Percentiles rank a stretch among this genome's conserved stretches.
These are phyloP conservation scores for Eueides isabella DNA, from an alignment of 1,140 invertebrate genomes.

Conservation along the genomic window DNA sequence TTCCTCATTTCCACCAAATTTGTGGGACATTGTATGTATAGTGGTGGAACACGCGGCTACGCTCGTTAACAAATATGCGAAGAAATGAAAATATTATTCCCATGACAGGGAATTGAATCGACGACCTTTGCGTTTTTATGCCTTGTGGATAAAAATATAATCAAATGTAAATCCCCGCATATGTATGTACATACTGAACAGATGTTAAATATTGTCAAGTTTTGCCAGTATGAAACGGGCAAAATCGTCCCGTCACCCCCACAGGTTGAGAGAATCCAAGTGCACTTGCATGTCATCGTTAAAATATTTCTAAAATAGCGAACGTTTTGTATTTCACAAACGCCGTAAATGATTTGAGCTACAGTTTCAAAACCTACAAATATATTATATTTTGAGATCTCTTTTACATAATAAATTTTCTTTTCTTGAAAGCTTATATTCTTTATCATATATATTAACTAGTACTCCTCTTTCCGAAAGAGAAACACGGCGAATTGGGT, in stretches of 20 bases:
- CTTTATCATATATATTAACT: no score
- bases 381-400: not conserved
- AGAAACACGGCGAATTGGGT: no score
- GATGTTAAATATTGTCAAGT: constrained; percentile 3
- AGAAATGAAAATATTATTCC: no score
- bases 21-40: no score
- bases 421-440: no score
- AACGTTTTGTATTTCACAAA: not conserved
- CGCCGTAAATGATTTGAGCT: not conserved
- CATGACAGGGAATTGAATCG: no score
- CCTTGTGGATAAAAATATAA: not conserved
- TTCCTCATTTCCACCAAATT: no score
- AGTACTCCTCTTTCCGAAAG: no score
- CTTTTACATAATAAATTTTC: no score
- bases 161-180: not conserved
- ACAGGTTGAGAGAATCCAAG: constrained; percentile 11
- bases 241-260: not conserved
- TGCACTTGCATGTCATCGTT: constrained; percentile 11
- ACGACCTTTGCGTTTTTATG: no score
- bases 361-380: not conserved
- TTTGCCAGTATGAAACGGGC: not conserved
- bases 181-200: not conserved
- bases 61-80: no score
- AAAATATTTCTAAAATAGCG: constrained; percentile 3
- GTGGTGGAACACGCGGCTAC: no score